A percentile compares a stretch with the other conserved stretches of the same genome.
Conservation (phyloP, 1,140 invertebrate species). For the Hypsibius dujardini region DNA sequence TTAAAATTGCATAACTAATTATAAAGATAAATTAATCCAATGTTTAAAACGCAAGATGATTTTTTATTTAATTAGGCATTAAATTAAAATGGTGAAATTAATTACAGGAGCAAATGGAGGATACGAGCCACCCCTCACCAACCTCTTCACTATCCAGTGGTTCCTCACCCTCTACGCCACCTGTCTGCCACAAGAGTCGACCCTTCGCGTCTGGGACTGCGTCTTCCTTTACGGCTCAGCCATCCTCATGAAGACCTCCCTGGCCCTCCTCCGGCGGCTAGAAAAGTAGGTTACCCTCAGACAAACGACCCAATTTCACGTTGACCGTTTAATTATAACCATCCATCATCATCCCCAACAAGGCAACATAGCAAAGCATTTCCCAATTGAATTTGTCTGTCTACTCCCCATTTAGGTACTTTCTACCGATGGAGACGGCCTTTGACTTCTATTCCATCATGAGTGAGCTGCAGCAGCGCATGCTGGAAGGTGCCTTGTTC, state of each 20-base stretch:
- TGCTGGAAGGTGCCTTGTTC: not conserved
- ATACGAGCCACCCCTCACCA: constrained; percentile 84
- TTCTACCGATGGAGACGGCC: constrained; percentile 3
- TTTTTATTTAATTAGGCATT: too few relatives aligned
- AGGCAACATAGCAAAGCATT: too few relatives aligned
- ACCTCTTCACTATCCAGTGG: constrained; percentile 99
- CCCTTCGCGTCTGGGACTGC: constrained; percentile 82
- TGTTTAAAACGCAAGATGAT: too few relatives aligned
- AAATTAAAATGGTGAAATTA: too few relatives aligned
- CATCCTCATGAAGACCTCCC: constrained; percentile 66
- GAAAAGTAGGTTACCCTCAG: constrained; percentile 50
- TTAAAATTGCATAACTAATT: too few relatives aligned
- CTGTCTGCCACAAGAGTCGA: constrained; percentile 70
- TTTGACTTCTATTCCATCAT: constrained; percentile 13
- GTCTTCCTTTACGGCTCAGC: constrained; percentile 89
- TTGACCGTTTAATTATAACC: not conserved
- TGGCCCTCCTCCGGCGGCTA: constrained; percentile 78
- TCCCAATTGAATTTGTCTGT: too few relatives aligned
- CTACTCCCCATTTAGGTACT: not conserved
- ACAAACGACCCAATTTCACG: not conserved
- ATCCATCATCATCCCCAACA: too few relatives aligned
- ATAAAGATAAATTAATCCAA: too few relatives aligned
- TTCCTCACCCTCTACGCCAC: constrained; percentile 92
- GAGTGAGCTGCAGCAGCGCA: not conserved
- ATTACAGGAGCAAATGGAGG: constrained; percentile 31